Percentiles rank a stretch among this genome's conserved stretches.
phyloP scores from a whole-genome alignment of 1,140 invertebrate genomes.

The Papilio helenus region DNA sequence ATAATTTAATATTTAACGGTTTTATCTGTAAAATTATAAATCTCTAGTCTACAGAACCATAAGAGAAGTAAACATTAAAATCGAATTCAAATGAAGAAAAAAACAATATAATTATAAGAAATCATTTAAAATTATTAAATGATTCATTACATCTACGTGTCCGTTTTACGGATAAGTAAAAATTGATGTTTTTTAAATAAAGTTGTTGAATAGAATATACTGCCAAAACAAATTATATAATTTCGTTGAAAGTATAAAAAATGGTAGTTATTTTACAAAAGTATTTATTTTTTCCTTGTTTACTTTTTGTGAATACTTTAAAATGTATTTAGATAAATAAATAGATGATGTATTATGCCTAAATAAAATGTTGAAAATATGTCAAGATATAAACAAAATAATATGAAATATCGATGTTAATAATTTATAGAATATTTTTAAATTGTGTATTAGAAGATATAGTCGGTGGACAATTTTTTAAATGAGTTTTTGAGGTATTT shows the following conservation, averaged over 20 bases:
- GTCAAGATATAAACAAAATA: slow-evolving; percentile 7
- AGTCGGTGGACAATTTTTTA: slow-evolving; percentile 28
- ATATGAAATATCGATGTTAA: slow-evolving; percentile 35
- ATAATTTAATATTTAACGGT: background rate
- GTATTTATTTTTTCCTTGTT: background rate
- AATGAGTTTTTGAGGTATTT: background rate
- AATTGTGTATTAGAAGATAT: slow-evolving; percentile 14
- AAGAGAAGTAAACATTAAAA: background rate
- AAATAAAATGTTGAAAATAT: slow-evolving; percentile 28
- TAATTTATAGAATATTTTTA: slow-evolving; percentile 38
- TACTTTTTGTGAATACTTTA: background rate
- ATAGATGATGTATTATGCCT: slow-evolving; percentile 22
- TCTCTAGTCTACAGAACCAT: background rate
- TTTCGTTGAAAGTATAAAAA: no score
- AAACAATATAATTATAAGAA: no score
- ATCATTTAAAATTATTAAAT: no score
- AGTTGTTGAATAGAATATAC: no score
- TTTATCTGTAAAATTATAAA: background rate
- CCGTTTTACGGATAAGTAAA: no score
- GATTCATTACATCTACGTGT: no score
- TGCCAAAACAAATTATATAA: no score
- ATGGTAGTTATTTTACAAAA: background rate
- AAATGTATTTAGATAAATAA: background rate
- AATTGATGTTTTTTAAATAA: no score
- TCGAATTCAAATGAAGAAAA: no score